Conservation (phyloP, 1,140 invertebrate genomes). For the Eubasilissa regina region DNA sequence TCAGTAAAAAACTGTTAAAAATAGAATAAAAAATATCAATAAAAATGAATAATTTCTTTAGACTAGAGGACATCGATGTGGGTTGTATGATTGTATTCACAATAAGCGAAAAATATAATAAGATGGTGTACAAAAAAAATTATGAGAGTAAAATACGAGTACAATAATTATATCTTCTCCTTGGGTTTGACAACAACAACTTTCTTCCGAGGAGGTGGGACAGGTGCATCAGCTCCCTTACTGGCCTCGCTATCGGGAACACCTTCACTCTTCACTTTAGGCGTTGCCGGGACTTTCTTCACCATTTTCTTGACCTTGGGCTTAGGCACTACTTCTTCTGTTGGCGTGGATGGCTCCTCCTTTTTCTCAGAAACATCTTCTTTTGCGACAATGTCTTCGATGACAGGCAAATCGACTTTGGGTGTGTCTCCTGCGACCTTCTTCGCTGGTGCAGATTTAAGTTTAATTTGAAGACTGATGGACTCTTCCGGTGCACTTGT, state of each 20-base stretch:
- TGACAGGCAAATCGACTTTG: slow-evolving; percentile 3
- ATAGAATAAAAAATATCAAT: slow-evolving; percentile 51
- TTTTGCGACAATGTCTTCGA: not conserved
- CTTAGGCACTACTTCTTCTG: slow-evolving; percentile 46
- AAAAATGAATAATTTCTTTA: slow-evolving; percentile 53
- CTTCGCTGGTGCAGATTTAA: slow-evolving; percentile 15
- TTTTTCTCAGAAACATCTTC: slow-evolving; percentile 21
- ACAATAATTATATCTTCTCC: slow-evolving; percentile 64
- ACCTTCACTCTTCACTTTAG: slow-evolving; percentile 59
- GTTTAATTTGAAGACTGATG: not conserved
- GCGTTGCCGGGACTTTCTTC: slow-evolving; percentile 64
- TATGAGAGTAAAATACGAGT: slow-evolving; percentile 12
- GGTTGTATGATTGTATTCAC: slow-evolving; percentile 50
- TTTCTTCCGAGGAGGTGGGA: slow-evolving; percentile 71
- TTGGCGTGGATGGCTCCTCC: slow-evolving; percentile 39
- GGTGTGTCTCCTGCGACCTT: slow-evolving; percentile 3
- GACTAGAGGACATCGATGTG: slow-evolving; percentile 64
- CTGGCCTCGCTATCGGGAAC: slow-evolving; percentile 10
- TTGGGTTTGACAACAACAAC: slow-evolving; percentile 68
- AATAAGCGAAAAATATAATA: slow-evolving; percentile 51
- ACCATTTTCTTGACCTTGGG: slow-evolving; percentile 69
- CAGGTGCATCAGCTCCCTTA: slow-evolving; percentile 65
- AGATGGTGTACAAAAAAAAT: slow-evolving; percentile 30
- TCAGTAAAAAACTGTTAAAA: slow-evolving; percentile 46
- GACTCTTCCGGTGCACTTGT: slow-evolving; percentile 13